phyloP scores from a whole-genome alignment of 2,113 vertebrate species.

The Amazona vittata region DNA sequence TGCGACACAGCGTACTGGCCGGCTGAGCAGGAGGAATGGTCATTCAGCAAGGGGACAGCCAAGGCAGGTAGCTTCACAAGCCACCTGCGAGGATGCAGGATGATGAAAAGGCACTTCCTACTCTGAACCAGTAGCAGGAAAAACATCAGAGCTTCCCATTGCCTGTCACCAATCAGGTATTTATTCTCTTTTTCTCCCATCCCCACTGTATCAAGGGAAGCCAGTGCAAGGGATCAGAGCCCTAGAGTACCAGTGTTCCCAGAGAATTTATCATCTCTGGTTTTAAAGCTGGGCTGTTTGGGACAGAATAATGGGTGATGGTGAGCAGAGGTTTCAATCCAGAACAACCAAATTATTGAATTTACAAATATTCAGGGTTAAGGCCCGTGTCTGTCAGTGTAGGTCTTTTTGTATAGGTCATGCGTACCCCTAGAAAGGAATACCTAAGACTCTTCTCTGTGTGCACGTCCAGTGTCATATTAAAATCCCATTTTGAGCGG shows the following conservation, averaged over 20 bases:
- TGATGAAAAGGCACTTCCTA: not conserved
- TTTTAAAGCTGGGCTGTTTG: not conserved
- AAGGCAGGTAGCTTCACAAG: not conserved
- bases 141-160: not conserved
- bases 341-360: not conserved
- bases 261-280: not conserved
- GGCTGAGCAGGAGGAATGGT: fast-evolving
- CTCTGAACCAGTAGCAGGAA: not conserved
- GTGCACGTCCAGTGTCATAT: fast-evolving
- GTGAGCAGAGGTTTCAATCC: not conserved
- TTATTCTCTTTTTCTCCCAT: not conserved
- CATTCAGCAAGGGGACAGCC: fast-evolving
- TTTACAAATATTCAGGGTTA: not conserved
- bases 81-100: not conserved
- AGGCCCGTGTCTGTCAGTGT: not conserved
- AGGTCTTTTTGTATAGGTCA: not conserved
- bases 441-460: fast-evolving
- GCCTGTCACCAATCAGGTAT: not conserved
- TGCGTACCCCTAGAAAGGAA: not conserved
- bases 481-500: not conserved
- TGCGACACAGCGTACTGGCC: not conserved
- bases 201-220: not conserved
- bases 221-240: not conserved
- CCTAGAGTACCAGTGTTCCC: not conserved
- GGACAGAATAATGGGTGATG: not conserved